Evolutionary conservation across 2,113 vertebrate species (phyloP).

Genomic region (Origma solitaria): DNA sequence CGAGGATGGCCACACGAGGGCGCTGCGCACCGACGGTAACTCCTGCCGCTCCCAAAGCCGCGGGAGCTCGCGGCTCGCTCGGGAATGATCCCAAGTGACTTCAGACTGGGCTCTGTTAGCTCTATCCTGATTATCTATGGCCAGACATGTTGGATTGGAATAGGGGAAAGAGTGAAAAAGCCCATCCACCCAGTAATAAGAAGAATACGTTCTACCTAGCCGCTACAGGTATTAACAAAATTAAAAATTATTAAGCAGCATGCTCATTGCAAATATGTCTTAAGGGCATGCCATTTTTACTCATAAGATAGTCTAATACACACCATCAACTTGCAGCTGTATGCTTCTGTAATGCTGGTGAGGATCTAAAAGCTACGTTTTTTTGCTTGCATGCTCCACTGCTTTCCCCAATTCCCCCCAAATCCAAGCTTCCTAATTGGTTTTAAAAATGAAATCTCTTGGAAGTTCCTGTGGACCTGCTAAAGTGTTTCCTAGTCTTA

Average conservation of each 20-base stretch:
- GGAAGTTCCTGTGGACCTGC: neutral
- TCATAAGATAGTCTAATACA: neutral
- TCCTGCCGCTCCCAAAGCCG: neutral
- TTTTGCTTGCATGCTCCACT: neutral
- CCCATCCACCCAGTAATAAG: neutral
- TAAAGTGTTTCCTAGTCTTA: neutral
- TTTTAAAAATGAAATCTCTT: neutral
- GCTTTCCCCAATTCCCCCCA: fast-evolving
- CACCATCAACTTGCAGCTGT: neutral
- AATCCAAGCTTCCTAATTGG: neutral
- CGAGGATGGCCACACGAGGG: conserved; percentile 38
- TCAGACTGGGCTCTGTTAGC: neutral
- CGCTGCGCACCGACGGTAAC: conserved; percentile 14
- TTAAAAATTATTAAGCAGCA: neutral
- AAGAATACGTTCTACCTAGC: neutral
- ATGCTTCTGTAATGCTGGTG: neutral
- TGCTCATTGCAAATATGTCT: neutral
- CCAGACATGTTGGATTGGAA: neutral
- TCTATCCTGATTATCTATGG: neutral
- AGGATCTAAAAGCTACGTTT: neutral
- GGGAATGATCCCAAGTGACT: fast-evolving
- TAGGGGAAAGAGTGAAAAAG: neutral
- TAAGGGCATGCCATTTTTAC: neutral
- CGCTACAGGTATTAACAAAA: neutral
- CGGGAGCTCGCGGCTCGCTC: neutral